Conservation (phyloP, 2,797 vertebrate genomes). For the Dipus sagitta region DNA sequence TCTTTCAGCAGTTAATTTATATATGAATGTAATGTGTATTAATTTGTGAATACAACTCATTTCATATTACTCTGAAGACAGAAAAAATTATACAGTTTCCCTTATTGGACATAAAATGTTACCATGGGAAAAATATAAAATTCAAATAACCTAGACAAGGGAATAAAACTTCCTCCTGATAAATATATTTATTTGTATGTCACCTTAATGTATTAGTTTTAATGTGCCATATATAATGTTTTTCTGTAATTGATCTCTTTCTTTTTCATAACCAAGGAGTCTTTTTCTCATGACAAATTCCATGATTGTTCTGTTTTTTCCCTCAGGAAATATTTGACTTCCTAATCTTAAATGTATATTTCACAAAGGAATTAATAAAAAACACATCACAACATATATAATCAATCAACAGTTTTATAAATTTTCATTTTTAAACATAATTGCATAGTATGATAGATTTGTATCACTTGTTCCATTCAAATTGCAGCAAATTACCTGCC, state of each 20-base stretch:
- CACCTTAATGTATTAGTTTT: slow-evolving; percentile 35
- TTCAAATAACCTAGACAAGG: slow-evolving; percentile 55
- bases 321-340: slow-evolving; percentile 43
- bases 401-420: slow-evolving; percentile 27
- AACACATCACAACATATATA: slow-evolving; percentile 20
- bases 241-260: slow-evolving; percentile 17
- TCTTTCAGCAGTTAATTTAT: slow-evolving; percentile 31
- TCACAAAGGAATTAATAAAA: slow-evolving; percentile 60
- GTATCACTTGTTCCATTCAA: slow-evolving; percentile 23
- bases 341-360: slow-evolving; percentile 46
- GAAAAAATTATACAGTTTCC: background rate
- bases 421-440: slow-evolving; percentile 18
- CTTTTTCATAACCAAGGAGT: slow-evolving; percentile 37
- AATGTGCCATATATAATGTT: slow-evolving; percentile 22
- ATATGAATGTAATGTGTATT: background rate
- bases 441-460: slow-evolving; percentile 2
- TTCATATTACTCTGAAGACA: slow-evolving; percentile 60
- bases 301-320: slow-evolving; percentile 40
- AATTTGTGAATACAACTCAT: slow-evolving; percentile 16
- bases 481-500: slow-evolving; percentile 46
- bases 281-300: slow-evolving; percentile 26
- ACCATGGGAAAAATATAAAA: slow-evolving; percentile 50
- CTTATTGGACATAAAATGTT: background rate
- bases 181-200: background rate
- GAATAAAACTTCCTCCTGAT: slow-evolving; percentile 45